phyloP scores from a whole-genome alignment of 2,113 vertebrate species.

The Sceloporus tristichus region DNA sequence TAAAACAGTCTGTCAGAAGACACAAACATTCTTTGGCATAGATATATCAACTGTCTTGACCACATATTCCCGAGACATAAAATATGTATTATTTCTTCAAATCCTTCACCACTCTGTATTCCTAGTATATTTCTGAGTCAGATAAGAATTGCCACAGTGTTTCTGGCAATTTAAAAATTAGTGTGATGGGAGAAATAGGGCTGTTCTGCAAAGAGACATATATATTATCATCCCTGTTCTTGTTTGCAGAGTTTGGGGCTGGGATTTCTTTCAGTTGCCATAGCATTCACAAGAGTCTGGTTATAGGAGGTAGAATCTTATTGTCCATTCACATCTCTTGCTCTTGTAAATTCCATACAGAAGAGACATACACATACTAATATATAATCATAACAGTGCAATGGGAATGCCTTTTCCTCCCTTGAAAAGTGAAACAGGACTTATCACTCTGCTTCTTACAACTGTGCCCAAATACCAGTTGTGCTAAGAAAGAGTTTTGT shows the following conservation, averaged over 20 bases:
- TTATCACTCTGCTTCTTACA: background rate
- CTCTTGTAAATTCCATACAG: background rate
- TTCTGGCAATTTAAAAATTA: background rate
- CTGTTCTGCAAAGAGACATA: background rate
- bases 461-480: background rate
- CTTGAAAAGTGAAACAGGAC: background rate
- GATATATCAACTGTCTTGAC: background rate
- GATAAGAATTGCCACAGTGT: background rate
- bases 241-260: background rate
- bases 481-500: background rate
- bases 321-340: background rate
- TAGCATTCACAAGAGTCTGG: too few species aligned
- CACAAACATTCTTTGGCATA: background rate
- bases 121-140: background rate
- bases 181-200: background rate
- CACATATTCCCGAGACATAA: background rate
- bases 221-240: background rate
- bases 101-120: background rate
- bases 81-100: slow-evolving; percentile 3
- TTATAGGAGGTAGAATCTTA: too few species aligned
- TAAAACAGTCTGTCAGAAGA: background rate
- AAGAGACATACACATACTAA: background rate
- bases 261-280: background rate
- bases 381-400: background rate
- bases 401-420: background rate